Conservation (phyloP, 2,888 invertebrate species). For the Marasmarcha lunaedactyla region DNA sequence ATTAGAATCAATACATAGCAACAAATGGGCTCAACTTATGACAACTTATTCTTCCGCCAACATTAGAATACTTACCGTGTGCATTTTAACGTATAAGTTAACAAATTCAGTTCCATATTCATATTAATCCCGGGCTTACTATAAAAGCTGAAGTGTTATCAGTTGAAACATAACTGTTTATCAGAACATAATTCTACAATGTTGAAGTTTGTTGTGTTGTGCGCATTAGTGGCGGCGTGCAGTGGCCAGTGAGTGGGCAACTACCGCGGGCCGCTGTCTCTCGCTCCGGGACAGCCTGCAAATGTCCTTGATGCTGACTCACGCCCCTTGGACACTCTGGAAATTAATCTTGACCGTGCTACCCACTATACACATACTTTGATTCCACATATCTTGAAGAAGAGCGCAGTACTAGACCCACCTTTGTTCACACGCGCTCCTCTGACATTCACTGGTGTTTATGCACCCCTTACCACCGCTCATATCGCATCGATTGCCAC, state of each 20-base stretch:
- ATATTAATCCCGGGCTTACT: too few species aligned
- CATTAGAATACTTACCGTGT: too few species aligned
- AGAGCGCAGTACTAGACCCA: conserved; percentile 11
- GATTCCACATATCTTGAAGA: conserved; percentile 38
- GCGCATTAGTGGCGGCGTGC: conserved; percentile 70
- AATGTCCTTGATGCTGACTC: conserved; percentile 49
- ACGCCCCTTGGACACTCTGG: conserved; percentile 54
- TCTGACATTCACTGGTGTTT: too few species aligned
- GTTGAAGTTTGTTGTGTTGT: conserved; percentile 73
- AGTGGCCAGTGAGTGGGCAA: conserved; percentile 37
- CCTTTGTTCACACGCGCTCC: not conserved
- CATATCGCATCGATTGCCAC: conserved; percentile 13
- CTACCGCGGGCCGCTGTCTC: conserved; percentile 50
- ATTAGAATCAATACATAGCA: too few species aligned
- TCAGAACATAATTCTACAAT: too few species aligned
- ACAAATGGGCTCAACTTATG: too few species aligned
- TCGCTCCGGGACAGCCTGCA: conserved; percentile 57
- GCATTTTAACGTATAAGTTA: too few species aligned
- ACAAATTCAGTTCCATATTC: too few species aligned
- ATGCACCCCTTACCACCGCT: not conserved
- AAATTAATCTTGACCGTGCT: conserved; percentile 54
- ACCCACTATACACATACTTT: conserved; percentile 48
- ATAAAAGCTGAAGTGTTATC: too few species aligned
- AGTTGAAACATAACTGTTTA: too few species aligned
- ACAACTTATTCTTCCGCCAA: too few species aligned